phyloP scores from a whole-genome alignment of 2,888 invertebrate species.

The Sesamia inferens region DNA sequence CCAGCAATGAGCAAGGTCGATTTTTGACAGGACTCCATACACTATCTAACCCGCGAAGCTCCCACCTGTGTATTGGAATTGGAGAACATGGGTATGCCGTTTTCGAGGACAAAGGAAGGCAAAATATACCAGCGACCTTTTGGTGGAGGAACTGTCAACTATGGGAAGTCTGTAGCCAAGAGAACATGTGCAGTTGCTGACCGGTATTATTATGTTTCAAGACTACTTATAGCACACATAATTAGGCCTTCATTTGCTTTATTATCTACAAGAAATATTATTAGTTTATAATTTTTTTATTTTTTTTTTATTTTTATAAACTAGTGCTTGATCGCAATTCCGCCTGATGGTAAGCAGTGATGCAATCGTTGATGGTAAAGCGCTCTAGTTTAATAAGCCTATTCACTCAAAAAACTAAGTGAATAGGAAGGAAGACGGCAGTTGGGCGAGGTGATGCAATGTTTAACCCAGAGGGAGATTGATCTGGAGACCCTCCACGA shows the following conservation, averaged over 20 bases:
- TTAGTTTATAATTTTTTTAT: not conserved
- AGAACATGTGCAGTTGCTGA: conserved; percentile 99
- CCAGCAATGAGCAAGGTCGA: not conserved
- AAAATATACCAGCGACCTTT: conserved; percentile 99
- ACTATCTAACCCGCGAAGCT: conserved; percentile 97
- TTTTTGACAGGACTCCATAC: conserved; percentile 94
- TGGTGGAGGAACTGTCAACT: conserved; percentile 98
- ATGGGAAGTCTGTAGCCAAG: conserved; percentile 98
- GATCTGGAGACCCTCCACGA: no score
- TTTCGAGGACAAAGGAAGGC: conserved; percentile 98
- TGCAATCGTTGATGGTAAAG: no score
- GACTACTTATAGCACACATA: not conserved
- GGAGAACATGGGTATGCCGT: conserved; percentile 99
- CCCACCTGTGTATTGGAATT: conserved; percentile 95
- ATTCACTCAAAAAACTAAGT: no score
- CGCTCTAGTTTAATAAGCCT: no score
- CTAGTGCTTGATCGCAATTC: no score
- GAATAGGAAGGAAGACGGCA: no score
- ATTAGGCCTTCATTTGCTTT: not conserved
- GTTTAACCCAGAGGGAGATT: no score
- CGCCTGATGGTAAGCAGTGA: no score
- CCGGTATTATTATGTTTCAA: conserved; percentile 72
- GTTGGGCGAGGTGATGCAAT: no score
- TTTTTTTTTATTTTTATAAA: no score
- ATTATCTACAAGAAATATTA: not conserved